These are phyloP conservation scores for Halcyon malimbica DNA, from an alignment of 2,113 vertebrate genomes.

Conservation along the genomic window DNA sequence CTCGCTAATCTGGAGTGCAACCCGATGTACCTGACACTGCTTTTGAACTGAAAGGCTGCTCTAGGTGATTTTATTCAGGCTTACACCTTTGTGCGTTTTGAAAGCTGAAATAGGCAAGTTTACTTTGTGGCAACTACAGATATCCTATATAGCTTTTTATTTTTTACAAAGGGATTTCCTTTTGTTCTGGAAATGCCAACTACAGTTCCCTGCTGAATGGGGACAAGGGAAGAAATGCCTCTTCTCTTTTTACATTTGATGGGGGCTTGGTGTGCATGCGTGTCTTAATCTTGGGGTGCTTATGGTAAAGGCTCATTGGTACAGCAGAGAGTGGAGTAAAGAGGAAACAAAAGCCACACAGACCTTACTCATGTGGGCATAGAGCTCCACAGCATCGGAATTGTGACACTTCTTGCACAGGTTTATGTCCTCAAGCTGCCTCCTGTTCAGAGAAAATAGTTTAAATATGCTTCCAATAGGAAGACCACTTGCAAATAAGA, in stretches of 20 bases:
- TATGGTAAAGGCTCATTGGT: not conserved
- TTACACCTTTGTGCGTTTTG: not conserved
- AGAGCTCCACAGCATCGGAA: not conserved
- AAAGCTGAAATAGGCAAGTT: not conserved
- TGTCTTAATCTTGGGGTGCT: not conserved
- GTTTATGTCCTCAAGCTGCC: not conserved
- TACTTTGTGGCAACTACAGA: not conserved
- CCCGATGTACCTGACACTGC: accelerated
- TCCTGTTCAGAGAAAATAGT: not conserved
- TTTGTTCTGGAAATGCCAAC: not conserved
- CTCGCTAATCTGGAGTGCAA: not conserved
- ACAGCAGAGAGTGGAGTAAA: not conserved
- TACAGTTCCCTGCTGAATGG: not conserved
- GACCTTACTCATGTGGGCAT: not conserved
- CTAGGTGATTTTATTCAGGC: not conserved
- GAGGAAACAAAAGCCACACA: not conserved
- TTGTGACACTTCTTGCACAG: not conserved
- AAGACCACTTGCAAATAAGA: not conserved
- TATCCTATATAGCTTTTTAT: not conserved
- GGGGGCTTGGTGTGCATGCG: not conserved
- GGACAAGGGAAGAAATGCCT: not conserved
- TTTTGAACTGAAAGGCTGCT: not conserved
- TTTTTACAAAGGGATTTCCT: not conserved
- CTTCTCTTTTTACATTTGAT: not conserved
- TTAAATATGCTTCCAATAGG: not conserved